Base-by-base conservation (phyloP, 2,113 vertebrate species). In the Oxygymnocypris stewartii region DNA sequence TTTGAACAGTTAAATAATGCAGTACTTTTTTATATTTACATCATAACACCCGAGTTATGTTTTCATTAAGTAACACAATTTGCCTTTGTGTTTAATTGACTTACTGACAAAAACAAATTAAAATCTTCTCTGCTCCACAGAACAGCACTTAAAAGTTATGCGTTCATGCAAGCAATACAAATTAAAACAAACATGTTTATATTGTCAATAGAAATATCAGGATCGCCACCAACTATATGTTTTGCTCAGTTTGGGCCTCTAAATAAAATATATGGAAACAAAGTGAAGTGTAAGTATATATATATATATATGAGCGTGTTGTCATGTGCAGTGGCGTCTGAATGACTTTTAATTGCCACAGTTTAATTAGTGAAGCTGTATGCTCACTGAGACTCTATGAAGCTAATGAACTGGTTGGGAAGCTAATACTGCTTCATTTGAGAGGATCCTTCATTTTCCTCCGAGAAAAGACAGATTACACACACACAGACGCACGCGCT, bases 381-480 rank as follows among this genome's bases (percentile, higher is more conserved):
- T 63, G 40, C 8, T 84, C 37, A n/a, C 49, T 13, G 61, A 37
- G 49, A 61, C 83, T 42, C 25, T 42, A 42, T 81, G 67, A 57
- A 47, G 79, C 42, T 86, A 51, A 86, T 76, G 40, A 86, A 86
- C 13, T 49, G 28, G 59, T 13, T n/a, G 14, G 49, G 10, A 74
- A 40, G 67, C 79, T 65, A 65, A 82, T 75, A 82, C 67, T 65
- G 69, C 28, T 76, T 59, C 42, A 47, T 54, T 47, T 76, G 35
- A 54, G 51, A 47, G 47, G 42, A 44, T 47, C 54, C 85, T 49
- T 86, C 40, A 35, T 12, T 75, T n/a, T 54, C 57, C 40, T 76
- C 20, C 4, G 79, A 63, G 51, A 31, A 42, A 42, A 25, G 73
- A 12, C 59, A 16, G 71, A 63, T 47, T 76, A 31, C 35, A 31